Percentiles rank a stretch among this genome's conserved stretches.
phyloP scores from a whole-genome alignment of 1,140 invertebrate genomes.

The Aphis gossypii region DNA sequence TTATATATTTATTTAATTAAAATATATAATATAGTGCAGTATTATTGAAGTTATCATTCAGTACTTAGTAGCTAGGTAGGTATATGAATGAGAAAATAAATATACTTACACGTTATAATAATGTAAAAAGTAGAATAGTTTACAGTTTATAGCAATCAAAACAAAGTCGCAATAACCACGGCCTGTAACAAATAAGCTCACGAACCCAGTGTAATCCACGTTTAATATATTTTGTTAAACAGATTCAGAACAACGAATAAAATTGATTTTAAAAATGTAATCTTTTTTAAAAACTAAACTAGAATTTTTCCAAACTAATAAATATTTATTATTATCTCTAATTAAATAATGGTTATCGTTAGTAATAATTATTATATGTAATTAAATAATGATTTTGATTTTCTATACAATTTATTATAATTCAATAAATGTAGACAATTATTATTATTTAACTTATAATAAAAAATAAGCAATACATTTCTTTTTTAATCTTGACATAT shows the following conservation, averaged over 20 bases:
- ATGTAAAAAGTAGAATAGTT: background rate
- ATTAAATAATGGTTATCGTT: background rate
- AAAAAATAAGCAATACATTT: background rate
- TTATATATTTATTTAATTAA: background rate
- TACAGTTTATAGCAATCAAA: background rate
- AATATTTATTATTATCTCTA: background rate
- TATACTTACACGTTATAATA: background rate
- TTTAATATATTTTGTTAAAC: background rate
- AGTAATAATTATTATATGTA: background rate
- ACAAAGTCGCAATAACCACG: background rate
- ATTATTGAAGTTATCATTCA: background rate
- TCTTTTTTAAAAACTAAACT: conserved; percentile 14
- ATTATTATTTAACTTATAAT: background rate
- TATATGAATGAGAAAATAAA: background rate
- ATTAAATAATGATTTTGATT: background rate
- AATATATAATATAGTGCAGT: background rate
- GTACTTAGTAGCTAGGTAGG: background rate
- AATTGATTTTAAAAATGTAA: background rate
- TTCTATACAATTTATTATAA: background rate
- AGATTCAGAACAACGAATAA: background rate
- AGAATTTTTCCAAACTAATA: background rate
- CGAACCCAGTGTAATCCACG: background rate
- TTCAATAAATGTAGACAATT: background rate
- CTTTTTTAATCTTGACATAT: background rate
- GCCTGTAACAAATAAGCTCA: background rate